Conservation (phyloP, 1,140 invertebrate species). For the Drosophila nasuta region DNA sequence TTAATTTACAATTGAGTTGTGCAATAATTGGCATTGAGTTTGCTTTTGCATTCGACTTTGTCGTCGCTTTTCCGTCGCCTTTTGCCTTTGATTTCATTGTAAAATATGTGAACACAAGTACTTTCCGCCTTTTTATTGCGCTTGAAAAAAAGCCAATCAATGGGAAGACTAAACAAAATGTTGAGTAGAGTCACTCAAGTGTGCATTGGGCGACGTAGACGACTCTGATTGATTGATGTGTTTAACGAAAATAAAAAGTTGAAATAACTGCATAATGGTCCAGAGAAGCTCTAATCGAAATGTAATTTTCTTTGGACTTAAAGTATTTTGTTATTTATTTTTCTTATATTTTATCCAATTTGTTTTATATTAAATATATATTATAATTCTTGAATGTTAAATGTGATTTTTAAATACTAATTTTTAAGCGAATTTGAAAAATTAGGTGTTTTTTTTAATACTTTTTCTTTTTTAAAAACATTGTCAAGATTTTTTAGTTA, state of each 20-base stretch:
- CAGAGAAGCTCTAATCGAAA: background rate
- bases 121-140: constrained; percentile 59
- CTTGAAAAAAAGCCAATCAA: constrained; percentile 62
- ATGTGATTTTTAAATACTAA: no score
- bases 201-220: constrained; percentile 13
- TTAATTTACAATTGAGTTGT: constrained; percentile 61
- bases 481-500: background rate
- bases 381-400: background rate
- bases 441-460: no score
- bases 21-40: constrained; percentile 57
- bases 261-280: constrained; percentile 2
- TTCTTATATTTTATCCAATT: background rate
- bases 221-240: constrained; percentile 57
- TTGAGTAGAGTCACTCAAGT: constrained; percentile 33
- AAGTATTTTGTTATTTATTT: background rate
- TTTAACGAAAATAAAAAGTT: constrained; percentile 10
- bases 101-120: constrained; percentile 38
- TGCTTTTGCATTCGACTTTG: constrained; percentile 21
- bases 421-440: no score
- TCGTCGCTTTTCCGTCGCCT: background rate
- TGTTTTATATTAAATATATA: background rate
- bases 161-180: constrained; percentile 31
- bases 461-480: background rate
- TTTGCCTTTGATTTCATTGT: constrained; percentile 38
- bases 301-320: background rate